A percentile compares a stretch with the other conserved stretches of the same genome.
phyloP scores from a whole-genome alignment of 2,797 vertebrate species.

The Pangasius larnaudii region DNA sequence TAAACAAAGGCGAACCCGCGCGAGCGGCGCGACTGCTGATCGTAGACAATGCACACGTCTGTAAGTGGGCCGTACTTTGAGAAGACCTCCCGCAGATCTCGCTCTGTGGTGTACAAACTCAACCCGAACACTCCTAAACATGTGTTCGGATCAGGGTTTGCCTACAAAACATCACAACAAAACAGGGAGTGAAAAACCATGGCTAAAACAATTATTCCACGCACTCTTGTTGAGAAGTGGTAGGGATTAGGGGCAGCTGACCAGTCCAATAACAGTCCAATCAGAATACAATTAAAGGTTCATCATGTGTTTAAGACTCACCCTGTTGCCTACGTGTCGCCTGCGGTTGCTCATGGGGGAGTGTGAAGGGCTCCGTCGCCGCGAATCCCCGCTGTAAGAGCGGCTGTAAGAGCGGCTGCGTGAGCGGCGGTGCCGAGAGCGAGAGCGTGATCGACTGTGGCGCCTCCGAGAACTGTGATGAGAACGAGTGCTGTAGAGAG shows the following conservation, averaged over 20 bases:
- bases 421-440: constrained; percentile 84
- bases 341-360: constrained; percentile 95
- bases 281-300: not conserved
- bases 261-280: not conserved
- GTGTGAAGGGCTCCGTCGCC: constrained; percentile 86
- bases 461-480: constrained; percentile 88
- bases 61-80: constrained; percentile 92
- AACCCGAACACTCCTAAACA: constrained; percentile 95
- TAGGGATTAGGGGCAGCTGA: not conserved
- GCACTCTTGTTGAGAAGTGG: not conserved
- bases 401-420: constrained; percentile 82
- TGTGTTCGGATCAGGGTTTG: constrained; percentile 93
- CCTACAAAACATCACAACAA: constrained; percentile 68
- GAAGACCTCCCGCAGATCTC: constrained; percentile 92
- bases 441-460: constrained; percentile 88
- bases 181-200: not conserved
- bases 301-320: constrained; percentile 65
- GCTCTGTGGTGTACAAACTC: constrained; percentile 92
- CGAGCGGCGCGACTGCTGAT: constrained; percentile 93
- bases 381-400: constrained; percentile 91
- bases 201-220: not conserved
- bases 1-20: constrained; percentile 95
- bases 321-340: constrained; percentile 91
- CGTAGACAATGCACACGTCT: constrained; percentile 91
- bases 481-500: constrained; percentile 82